Evolutionary conservation across 2,888 invertebrate genomes (phyloP).

Genomic region (Prionchulus punctatus): DNA sequence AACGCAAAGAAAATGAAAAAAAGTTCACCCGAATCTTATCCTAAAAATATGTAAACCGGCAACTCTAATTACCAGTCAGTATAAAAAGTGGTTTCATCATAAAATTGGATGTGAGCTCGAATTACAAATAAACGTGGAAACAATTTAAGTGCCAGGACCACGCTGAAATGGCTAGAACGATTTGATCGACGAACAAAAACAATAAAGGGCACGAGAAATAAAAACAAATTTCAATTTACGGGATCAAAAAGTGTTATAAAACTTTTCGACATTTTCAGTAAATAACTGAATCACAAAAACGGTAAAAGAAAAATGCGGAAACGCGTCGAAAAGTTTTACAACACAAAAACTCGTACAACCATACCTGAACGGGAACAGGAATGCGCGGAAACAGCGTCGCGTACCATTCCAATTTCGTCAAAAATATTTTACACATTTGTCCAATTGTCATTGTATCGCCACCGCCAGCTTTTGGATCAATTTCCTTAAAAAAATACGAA

Average conservation of each 20-base stretch:
- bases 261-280: too few relatives aligned
- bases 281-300: too few relatives aligned
- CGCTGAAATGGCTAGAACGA: too few relatives aligned
- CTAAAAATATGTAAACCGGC: not conserved
- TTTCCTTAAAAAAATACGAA: conserved; percentile 45
- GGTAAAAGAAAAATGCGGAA: too few relatives aligned
- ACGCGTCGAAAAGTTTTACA: conserved; percentile 1
- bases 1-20: too few relatives aligned
- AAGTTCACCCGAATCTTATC: not conserved
- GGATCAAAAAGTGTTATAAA: too few relatives aligned
- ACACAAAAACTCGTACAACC: not conserved
- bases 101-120: too few relatives aligned
- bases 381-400: conserved; percentile 94
- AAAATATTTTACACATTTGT: conserved; percentile 72
- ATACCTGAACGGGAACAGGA: conserved; percentile 74
- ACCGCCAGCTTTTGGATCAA: conserved; percentile 94
- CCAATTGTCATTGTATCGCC: conserved; percentile 84
- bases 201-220: not conserved
- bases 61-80: not conserved
- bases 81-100: not conserved
- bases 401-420: conserved; percentile 95
- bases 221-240: too few relatives aligned
- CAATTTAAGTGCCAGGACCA: too few relatives aligned
- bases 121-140: too few relatives aligned
- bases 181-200: not conserved